A percentile compares a stretch with the other conserved stretches of the same genome.
Conservation (phyloP, 2,888 invertebrate genomes). For the Labia minor region DNA sequence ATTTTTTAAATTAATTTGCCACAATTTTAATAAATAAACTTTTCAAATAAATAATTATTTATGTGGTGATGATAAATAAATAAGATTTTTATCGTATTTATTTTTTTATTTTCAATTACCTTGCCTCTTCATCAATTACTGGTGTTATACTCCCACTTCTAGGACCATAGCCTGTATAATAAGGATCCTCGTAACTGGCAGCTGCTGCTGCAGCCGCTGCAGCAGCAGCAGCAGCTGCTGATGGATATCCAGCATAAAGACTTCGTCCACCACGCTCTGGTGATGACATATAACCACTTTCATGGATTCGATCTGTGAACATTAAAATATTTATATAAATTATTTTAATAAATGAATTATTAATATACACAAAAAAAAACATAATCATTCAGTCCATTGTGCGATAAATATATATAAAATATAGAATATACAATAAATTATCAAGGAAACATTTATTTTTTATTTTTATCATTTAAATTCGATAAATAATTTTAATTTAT, state of each 20-base stretch:
- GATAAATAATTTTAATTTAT: too few species aligned
- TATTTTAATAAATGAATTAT: background rate
- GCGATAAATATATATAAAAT: background rate
- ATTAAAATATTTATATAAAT: too few species aligned
- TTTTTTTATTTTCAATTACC: too few species aligned
- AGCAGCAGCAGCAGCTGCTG: slow-evolving; percentile 29
- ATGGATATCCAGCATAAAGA: slow-evolving; percentile 28
- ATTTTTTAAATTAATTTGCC: background rate
- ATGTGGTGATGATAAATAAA: too few species aligned
- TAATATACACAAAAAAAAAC: background rate
- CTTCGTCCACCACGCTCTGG: slow-evolving; percentile 57
- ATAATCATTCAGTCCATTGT: background rate
- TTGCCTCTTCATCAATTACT: slow-evolving; percentile 82
- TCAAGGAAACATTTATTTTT: too few species aligned
- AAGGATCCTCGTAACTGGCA: slow-evolving; percentile 66
- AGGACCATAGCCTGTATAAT: slow-evolving; percentile 67
- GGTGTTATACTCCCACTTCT: slow-evolving; percentile 64
- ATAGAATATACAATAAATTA: too few species aligned
- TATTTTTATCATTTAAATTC: too few species aligned
- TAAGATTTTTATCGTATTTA: too few species aligned
- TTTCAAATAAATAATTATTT: too few species aligned
- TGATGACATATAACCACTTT: slow-evolving; percentile 74
- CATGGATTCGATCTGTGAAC: slow-evolving; percentile 40
- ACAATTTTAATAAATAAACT: too few species aligned
- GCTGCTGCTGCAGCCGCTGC: slow-evolving; percentile 29